A percentile compares a stretch with the other conserved stretches of the same genome.
These are phyloP conservation scores for Acanthosepion pharaonis DNA, from an alignment of 2,888 invertebrate species.

Conservation along the genomic window DNA sequence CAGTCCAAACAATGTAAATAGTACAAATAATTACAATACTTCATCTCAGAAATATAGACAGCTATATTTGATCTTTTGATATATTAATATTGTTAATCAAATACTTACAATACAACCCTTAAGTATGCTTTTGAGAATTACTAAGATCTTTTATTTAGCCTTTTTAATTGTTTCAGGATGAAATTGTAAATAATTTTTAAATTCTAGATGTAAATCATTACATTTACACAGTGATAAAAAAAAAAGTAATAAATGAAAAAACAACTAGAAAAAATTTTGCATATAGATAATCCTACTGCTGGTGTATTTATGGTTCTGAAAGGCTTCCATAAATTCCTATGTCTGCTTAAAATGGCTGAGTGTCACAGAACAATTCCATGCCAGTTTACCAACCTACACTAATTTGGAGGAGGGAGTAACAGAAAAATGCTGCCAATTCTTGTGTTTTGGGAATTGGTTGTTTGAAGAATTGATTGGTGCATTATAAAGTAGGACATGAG, in stretches of 20 bases:
- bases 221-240: neutral
- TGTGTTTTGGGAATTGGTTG: conserved; percentile 33
- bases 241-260: neutral
- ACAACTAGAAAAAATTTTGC: neutral
- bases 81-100: too few relatives aligned
- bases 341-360: neutral
- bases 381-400: neutral
- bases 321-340: conserved; percentile 5
- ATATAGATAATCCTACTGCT: neutral
- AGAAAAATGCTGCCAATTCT: conserved; percentile 7
- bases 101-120: too few relatives aligned
- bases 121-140: too few relatives aligned
- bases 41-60: too few relatives aligned
- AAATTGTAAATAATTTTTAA: neutral
- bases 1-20: too few relatives aligned
- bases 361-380: neutral
- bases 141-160: too few relatives aligned
- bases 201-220: neutral
- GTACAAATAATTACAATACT: too few relatives aligned
- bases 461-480: neutral
- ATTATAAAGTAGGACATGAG: neutral
- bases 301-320: neutral
- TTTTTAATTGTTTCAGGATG: too few relatives aligned
- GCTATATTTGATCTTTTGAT: too few relatives aligned
- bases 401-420: neutral